Evolutionary conservation across 2,797 vertebrate species (phyloP), one percentile per base, ranked within the genome.

Genomic region (Mormyrops boulengeri): DNA sequence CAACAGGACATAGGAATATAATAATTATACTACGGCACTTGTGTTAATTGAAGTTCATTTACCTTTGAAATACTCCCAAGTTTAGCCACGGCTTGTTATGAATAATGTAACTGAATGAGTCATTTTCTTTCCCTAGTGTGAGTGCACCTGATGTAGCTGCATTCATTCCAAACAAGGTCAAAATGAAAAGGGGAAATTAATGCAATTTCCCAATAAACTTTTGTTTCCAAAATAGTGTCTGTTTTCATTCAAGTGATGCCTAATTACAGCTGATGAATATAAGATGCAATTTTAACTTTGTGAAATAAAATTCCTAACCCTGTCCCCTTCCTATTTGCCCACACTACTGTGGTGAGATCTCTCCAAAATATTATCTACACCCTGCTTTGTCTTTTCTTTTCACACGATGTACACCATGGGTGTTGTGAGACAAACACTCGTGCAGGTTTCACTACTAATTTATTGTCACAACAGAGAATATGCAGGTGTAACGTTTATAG

Each of bases 21-120:
- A 26, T 49, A 84, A 84, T 84, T 84, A 84, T 44, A n/a, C 9
- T 26, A 84, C 0, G 11, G 47, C 17, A 47, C 47, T 84, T 49
- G 80, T 84, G 80, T 84, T 84, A 84, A 84, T 49, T 84, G 80
- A 84, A 49, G 41, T 84, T 84, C 17, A 19, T 44, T 44, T 84
- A 44, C 41, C 80, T 44, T n/a, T 84, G 80, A 47, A 84, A 84
- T 84, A n/a, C 7, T 49, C 80, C 8, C 80, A 44, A n/a, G 80
- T 49, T 49, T 84, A 84, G 41, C n/a, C 38, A 22, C 11, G 41
- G n/a, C 44, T 38, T 14, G 0, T 49, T 49, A 84, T 84, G 80
- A 84, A 84, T 84, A 84, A 84, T 84, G 38, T 49, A 44, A 26
- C 38, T 4, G 19, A 49, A 84, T 84, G 69, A 73, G 34, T 73